Conservation (phyloP, 1,140 invertebrate genomes). For the Brachionus koreanus region DNA sequence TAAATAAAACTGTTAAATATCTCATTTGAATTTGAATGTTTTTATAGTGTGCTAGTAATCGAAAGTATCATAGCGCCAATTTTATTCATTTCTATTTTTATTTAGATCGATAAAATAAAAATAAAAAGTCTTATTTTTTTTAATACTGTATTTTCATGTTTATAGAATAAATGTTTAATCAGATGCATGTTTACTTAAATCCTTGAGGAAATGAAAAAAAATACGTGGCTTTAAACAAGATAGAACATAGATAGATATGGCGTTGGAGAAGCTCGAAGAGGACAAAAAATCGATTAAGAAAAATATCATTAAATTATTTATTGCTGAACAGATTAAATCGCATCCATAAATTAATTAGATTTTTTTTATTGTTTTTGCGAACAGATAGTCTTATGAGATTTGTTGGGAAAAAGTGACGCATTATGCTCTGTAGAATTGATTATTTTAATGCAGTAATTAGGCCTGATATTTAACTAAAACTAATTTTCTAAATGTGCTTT, state of each 20-base stretch:
- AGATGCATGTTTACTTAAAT: background rate
- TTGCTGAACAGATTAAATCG: background rate
- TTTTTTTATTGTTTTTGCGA: background rate
- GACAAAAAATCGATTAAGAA: background rate
- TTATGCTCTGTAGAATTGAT: background rate
- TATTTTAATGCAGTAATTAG: background rate
- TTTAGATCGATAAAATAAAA: background rate
- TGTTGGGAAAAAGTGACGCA: background rate
- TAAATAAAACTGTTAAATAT: too few species aligned
- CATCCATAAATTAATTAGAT: background rate
- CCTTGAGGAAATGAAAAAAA: background rate
- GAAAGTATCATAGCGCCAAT: too few species aligned
- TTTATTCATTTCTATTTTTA: too few species aligned
- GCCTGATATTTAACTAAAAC: background rate
- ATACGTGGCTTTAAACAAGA: background rate
- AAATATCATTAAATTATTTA: background rate
- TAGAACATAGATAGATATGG: too few species aligned
- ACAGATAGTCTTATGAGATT: background rate
- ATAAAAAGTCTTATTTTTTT: too few species aligned
- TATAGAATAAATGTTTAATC: background rate
- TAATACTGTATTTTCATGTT: background rate
- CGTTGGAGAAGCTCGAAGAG: background rate
- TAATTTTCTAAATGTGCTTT: background rate
- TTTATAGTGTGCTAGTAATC: too few species aligned
- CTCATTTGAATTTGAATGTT: too few species aligned